Evolutionary conservation across 1,140 invertebrate species (phyloP), one percentile per base, ranked within the genome.

Genomic region (Drosophila subobscura): DNA sequence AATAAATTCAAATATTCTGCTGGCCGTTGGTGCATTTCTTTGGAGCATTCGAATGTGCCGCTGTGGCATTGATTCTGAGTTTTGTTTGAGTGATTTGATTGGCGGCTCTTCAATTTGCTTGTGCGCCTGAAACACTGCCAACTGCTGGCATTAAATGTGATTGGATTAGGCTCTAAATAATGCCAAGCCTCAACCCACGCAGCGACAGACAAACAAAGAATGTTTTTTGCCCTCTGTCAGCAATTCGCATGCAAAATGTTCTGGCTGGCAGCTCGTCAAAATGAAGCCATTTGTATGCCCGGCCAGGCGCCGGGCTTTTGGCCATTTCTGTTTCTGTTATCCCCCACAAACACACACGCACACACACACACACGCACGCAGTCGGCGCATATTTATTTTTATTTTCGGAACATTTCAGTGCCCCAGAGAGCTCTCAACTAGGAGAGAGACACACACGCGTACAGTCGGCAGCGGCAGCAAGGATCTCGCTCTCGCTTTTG

Each of bases 221-320:
- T 44, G 59, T 65, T 77, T 55, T 72, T 50, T 61, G 59, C 59
- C 66, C 45, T 56, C 37, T 37, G 10, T 4, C 50, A 47, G 45
- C 47, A 57, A 75, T 72, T 53, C 64, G 64, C 64, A 86, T 85
- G 81, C 80, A 86, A 85, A 80, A 20, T 20, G 16, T 20, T 20
- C 16, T 86, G 66, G 61, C 71, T 66, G 50, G 52, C 71, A 52
- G 61, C 66, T 75, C 63, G 54, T 75, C 60, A 50, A 77, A 81
- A 85, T 85, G 73, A 85, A 85, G 81, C 64, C 77, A 85, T 85
- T 85, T 86, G 81, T 85, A 85, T 80, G 77, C 64, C 73, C 70
- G 54, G 55, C 59, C 52, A 49, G 58, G 33, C 70, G 44, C 70
- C 68, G 29, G 8, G 40, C 27, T 42, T 41, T 40, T 66, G 20